A percentile compares a stretch with the other conserved stretches of the same genome.
These are phyloP conservation scores for Pygoscelis adeliae DNA, from an alignment of 2,113 vertebrate species.

Conservation along the genomic window DNA sequence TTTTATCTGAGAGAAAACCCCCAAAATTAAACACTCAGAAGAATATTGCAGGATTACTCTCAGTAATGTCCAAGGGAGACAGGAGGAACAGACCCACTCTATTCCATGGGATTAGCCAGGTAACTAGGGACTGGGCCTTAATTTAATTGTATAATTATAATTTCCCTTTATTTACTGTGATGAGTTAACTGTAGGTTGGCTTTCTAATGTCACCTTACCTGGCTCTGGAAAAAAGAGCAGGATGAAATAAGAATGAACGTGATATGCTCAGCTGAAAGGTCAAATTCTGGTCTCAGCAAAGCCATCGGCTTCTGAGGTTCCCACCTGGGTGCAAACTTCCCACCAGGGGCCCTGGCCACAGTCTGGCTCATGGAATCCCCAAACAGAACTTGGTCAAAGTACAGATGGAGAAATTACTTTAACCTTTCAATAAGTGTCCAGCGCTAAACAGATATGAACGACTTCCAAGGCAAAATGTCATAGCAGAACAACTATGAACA, in stretches of 20 bases:
- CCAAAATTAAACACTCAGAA: background rate
- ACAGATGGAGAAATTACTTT: constrained; percentile 18
- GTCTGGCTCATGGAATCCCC: background rate
- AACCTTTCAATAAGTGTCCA: constrained; percentile 5
- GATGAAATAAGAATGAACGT: background rate
- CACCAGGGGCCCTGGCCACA: background rate
- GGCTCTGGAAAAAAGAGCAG: background rate
- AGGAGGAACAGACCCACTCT: background rate
- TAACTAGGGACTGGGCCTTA: background rate
- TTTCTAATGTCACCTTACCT: background rate
- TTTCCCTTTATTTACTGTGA: background rate
- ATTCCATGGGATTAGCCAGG: background rate
- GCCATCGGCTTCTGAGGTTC: background rate
- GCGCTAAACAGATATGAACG: background rate
- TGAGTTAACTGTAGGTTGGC: background rate
- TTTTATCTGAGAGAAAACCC: background rate
- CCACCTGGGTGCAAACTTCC: background rate
- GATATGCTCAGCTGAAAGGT: background rate
- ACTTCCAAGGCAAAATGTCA: constrained; percentile 22
- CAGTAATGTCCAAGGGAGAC: background rate
- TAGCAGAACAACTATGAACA: background rate
- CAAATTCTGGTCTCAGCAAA: background rate
- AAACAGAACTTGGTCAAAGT: background rate
- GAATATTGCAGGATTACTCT: background rate
- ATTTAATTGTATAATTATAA: background rate